A percentile compares a stretch with the other conserved stretches of the same genome.
Conservation (phyloP, 2,113 vertebrate genomes). For the Passer domesticus region DNA sequence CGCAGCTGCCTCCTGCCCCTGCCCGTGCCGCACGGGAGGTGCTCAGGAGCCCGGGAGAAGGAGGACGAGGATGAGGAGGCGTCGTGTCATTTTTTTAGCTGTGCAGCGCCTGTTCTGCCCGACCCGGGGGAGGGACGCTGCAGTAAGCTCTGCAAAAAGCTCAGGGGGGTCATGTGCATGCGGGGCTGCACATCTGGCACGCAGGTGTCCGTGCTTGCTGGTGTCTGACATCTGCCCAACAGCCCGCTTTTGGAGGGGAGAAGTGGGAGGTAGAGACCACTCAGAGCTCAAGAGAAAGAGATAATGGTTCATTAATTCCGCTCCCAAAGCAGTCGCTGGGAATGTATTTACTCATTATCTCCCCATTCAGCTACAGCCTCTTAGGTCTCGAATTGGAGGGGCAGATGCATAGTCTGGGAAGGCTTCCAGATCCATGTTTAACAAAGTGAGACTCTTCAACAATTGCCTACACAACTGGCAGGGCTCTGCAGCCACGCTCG, state of each 20-base stretch:
- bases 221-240: not conserved
- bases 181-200: not conserved
- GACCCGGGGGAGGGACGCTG: rapidly evolving
- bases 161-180: rapidly evolving
- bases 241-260: not conserved
- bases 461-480: slow-evolving; percentile 24
- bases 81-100: not conserved
- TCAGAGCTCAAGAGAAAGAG: not conserved
- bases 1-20: not conserved
- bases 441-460: slow-evolving; percentile 41
- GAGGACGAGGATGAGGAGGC: not conserved
- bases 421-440: slow-evolving; percentile 45
- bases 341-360: slow-evolving; percentile 63
- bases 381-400: slow-evolving; percentile 49
- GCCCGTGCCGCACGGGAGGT: not conserved
- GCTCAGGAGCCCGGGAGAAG: not conserved
- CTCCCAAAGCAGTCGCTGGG: not conserved
- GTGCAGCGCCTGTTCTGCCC: rapidly evolving
- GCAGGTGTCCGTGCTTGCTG: not conserved
- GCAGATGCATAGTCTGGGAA: slow-evolving; percentile 59
- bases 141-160: not conserved
- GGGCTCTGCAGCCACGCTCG: not conserved
- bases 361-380: slow-evolving; percentile 56
- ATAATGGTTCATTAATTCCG: slow-evolving; percentile 44
- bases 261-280: not conserved